phyloP scores from a whole-genome alignment of 2,797 vertebrate species.

The Pteropus rufus region DNA sequence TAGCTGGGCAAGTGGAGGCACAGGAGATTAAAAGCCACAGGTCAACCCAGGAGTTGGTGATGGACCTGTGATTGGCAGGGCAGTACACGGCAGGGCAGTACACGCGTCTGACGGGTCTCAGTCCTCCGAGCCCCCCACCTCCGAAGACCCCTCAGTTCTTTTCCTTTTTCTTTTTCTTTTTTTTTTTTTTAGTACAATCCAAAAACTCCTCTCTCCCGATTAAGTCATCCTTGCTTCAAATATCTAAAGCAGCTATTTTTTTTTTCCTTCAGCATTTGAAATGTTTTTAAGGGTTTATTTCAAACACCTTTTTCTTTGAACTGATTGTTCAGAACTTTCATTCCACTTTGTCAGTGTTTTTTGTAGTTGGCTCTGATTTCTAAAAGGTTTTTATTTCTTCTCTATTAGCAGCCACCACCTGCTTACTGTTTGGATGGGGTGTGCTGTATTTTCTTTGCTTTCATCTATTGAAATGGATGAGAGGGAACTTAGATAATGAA shows the following conservation, averaged over 20 bases:
- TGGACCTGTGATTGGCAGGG: neutral
- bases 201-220: slow-evolving; percentile 54
- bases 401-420: slow-evolving; percentile 70
- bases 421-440: slow-evolving; percentile 75
- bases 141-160: neutral
- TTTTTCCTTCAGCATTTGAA: slow-evolving; percentile 47
- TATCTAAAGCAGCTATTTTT: slow-evolving; percentile 44
- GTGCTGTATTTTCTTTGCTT: slow-evolving; percentile 80
- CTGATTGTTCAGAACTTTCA: slow-evolving; percentile 59
- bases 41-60: neutral
- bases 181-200: slow-evolving; percentile 27
- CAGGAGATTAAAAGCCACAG: slow-evolving; percentile 41
- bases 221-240: slow-evolving; percentile 66
- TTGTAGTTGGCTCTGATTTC: slow-evolving; percentile 56
- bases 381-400: slow-evolving; percentile 75
- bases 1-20: slow-evolving; percentile 51
- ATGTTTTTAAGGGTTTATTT: slow-evolving; percentile 74
- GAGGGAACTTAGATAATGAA: slow-evolving; percentile 77
- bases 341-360: slow-evolving; percentile 56
- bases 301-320: slow-evolving; percentile 59
- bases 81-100: neutral
- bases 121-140: neutral
- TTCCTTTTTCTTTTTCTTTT: neutral
- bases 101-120: rapidly evolving
- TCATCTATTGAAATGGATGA: slow-evolving; percentile 76